A percentile compares a stretch with the other conserved stretches of the same genome.
Evolutionary conservation across 2,888 invertebrate species (phyloP).

Genomic region (Conomelus anceps): DNA sequence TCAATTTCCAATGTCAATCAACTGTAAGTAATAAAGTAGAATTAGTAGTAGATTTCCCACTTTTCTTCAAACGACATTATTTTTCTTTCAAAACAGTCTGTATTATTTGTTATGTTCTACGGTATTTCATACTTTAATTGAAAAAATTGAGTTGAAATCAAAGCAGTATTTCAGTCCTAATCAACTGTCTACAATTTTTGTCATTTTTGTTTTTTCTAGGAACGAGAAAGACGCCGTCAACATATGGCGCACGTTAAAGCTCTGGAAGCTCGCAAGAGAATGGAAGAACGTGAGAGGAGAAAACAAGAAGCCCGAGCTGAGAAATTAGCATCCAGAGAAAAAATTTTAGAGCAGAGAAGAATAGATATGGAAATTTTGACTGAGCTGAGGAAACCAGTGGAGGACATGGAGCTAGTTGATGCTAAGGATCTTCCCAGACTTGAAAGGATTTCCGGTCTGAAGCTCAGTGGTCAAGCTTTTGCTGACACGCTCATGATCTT

Average conservation of each 20-base stretch:
- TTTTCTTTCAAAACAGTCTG: too few relatives aligned
- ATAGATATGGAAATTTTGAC: constrained; percentile 58
- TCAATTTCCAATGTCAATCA: too few relatives aligned
- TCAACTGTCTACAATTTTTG: background rate
- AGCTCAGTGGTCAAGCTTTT: constrained; percentile 80
- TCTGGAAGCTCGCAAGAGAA: constrained; percentile 74
- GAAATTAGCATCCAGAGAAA: constrained; percentile 76
- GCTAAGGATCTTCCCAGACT: constrained; percentile 64
- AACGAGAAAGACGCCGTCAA: constrained; percentile 80
- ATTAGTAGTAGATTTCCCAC: too few relatives aligned
- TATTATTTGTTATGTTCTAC: too few relatives aligned
- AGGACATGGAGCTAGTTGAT: constrained; percentile 76
- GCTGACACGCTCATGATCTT: constrained; percentile 90
- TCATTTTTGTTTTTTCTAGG: constrained; percentile 48
- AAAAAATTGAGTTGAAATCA: too few relatives aligned
- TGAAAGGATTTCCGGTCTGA: constrained; percentile 70
- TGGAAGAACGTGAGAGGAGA: constrained; percentile 68
- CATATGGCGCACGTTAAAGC: constrained; percentile 85
- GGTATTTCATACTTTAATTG: too few relatives aligned
- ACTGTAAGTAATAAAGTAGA: too few relatives aligned
- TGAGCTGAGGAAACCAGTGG: constrained; percentile 80
- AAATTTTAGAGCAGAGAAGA: constrained; percentile 65
- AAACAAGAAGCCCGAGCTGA: constrained; percentile 70
- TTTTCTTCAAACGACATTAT: too few relatives aligned
- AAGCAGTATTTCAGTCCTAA: too few relatives aligned